phyloP scores from a whole-genome alignment of 2,113 vertebrate species.

The Labeo catla region DNA sequence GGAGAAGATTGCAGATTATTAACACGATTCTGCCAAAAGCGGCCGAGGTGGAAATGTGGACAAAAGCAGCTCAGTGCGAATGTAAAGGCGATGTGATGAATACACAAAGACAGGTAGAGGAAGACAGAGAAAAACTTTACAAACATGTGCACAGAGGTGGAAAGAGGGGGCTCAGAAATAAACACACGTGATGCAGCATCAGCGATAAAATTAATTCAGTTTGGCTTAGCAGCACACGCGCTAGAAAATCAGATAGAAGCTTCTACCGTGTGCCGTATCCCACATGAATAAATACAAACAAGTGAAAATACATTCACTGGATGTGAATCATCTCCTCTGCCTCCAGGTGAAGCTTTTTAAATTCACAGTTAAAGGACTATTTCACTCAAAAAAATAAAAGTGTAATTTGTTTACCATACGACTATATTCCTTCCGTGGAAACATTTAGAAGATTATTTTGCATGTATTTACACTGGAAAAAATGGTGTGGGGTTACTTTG shows the following conservation, averaged over 20 bases:
- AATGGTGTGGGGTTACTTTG: background rate
- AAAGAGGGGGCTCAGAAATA: background rate
- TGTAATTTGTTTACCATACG: background rate
- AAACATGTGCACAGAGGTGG: background rate
- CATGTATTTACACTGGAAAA: background rate
- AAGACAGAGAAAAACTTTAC: background rate
- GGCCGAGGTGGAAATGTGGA: constrained; percentile 18
- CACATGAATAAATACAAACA: constrained; percentile 33
- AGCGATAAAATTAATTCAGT: background rate
- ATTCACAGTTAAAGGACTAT: background rate
- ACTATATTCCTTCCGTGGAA: background rate
- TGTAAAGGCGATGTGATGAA: constrained; percentile 4
- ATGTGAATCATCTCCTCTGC: constrained; percentile 29
- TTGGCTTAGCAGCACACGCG: background rate
- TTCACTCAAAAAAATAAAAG: background rate
- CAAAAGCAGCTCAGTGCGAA: constrained; percentile 20
- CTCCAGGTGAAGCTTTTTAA: constrained; percentile 9
- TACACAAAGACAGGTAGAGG: background rate
- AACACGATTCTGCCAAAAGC: constrained; percentile 31
- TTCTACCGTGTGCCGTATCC: background rate
- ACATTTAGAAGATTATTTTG: background rate
- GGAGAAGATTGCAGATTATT: constrained; percentile 21
- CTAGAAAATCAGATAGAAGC: background rate
- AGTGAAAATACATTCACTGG: constrained; percentile 4
- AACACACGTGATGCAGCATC: background rate